These are phyloP conservation scores for Leistus spinibarbis DNA, from an alignment of 2,888 invertebrate genomes.

Conservation along the genomic window DNA sequence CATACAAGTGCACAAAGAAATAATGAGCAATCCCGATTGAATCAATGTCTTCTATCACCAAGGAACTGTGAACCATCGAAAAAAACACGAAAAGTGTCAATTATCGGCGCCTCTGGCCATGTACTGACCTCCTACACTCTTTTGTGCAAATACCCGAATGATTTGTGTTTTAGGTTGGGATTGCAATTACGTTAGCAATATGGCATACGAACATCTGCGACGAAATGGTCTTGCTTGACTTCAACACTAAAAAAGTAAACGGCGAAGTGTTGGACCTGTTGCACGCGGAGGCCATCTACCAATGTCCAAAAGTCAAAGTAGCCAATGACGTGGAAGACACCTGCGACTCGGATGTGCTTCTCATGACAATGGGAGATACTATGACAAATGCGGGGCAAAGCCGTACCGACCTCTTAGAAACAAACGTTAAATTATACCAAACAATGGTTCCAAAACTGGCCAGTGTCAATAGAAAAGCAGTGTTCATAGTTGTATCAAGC, in stretches of 20 bases:
- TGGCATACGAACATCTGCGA: conserved; percentile 1
- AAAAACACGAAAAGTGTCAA: conserved; percentile 11
- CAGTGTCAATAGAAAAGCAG: conserved; percentile 64
- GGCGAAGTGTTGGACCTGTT: conserved; percentile 93
- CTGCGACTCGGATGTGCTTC: conserved; percentile 81
- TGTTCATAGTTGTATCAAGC: conserved; percentile 64
- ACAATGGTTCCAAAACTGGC: conserved; percentile 64
- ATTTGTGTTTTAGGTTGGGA: not conserved
- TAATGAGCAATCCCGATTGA: not conserved
- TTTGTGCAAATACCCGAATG: not conserved
- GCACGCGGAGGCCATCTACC: conserved; percentile 84
- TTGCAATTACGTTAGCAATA: not conserved
- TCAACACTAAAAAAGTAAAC: conserved; percentile 68
- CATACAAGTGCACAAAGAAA: not conserved
- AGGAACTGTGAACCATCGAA: not conserved
- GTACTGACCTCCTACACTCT: not conserved
- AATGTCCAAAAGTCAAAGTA: conserved; percentile 78
- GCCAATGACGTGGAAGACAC: conserved; percentile 76
- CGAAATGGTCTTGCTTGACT: conserved; percentile 14
- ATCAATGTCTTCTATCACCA: not conserved
- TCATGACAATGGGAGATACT: conserved; percentile 85
- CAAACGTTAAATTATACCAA: conserved; percentile 60
- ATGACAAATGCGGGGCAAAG: conserved; percentile 88
- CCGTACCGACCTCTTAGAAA: conserved; percentile 82
- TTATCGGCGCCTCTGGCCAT: conserved; percentile 5